Evolutionary conservation across 2,113 vertebrate species (phyloP).

Genomic region (Cyphomyrus discorhynchus): DNA sequence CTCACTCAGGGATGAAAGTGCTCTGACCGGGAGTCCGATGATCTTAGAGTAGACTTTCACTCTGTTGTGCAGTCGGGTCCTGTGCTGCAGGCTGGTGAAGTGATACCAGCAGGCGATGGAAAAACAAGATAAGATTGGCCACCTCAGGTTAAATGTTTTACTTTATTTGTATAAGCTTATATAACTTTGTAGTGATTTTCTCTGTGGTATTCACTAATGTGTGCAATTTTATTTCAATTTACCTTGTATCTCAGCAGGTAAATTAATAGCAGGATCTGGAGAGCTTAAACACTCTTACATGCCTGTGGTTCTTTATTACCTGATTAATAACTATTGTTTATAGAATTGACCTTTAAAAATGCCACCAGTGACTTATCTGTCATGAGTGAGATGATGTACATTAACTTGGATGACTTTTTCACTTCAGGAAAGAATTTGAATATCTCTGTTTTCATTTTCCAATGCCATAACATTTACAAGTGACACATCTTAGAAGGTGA

Average conservation of each 20-base stretch:
- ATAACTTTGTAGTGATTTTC: not conserved
- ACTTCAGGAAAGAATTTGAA: not conserved
- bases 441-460: not conserved
- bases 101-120: too few relatives aligned
- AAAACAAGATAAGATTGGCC: too few relatives aligned
- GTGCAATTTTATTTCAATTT: not conserved
- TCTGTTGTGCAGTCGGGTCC: too few relatives aligned
- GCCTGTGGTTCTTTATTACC: not conserved
- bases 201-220: not conserved
- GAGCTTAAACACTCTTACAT: not conserved
- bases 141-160: not conserved
- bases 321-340: not conserved
- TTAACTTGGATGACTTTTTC: not conserved
- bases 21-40: too few relatives aligned
- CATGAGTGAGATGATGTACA: not conserved
- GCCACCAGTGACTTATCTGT: not conserved
- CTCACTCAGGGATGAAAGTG: too few relatives aligned
- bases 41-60: too few relatives aligned
- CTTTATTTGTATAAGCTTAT: not conserved
- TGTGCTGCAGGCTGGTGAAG: too few relatives aligned
- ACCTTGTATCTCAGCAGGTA: not conserved
- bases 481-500: not conserved
- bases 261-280: not conserved
- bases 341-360: not conserved
- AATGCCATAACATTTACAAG: not conserved